Evolutionary conservation across 2,888 invertebrate species (phyloP), one percentile per base, ranked within the genome.

Genomic region (Actias luna): DNA sequence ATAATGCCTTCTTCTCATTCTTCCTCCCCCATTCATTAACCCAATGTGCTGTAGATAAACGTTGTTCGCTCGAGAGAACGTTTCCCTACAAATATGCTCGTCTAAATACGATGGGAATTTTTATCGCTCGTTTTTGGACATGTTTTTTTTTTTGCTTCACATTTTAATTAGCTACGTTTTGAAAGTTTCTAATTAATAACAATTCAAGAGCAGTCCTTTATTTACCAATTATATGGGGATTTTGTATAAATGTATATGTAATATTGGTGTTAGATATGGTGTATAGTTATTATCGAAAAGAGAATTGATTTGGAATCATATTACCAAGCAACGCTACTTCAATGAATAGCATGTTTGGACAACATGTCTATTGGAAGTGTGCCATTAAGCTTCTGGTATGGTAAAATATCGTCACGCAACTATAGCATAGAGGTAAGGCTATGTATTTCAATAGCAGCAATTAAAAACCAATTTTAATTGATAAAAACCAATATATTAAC

Each of bases 31-130:
- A 87, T 88, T 89, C 89, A 89, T 89, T 89, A 88, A 80, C 86
- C 84, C 86, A 89, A 89, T 89, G 88, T 89, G 85, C 87, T 88
- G 85, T 81, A 87, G 87, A 89, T 90, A 91, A 91, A 89, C 85
- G 88, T 75, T 85, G 83, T 83, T 86, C 83, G 79, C 83, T 84
- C 80, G 81, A 83, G 80, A 87, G 86, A 78, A 83, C 80, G 78
- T 79, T 63, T 77, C 79, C 79, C 75, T 80, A 84, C 86, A 85
- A 87, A 88, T 88, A 87, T 87, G 85, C 82, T 85, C 84, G 79
- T 84, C 79, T 75, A 83, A 87, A 89, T 82, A 81, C 78, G 77
- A 76, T 78, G 77, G 71, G 77, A 79, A 77, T 35, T 81, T 85
- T 83, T 79, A 80, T 79, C 80, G 78, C 75, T 76, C 69, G 52